Evolutionary conservation across 2,797 vertebrate species (phyloP).

Genomic region (Amblyopsis hoosieri): DNA sequence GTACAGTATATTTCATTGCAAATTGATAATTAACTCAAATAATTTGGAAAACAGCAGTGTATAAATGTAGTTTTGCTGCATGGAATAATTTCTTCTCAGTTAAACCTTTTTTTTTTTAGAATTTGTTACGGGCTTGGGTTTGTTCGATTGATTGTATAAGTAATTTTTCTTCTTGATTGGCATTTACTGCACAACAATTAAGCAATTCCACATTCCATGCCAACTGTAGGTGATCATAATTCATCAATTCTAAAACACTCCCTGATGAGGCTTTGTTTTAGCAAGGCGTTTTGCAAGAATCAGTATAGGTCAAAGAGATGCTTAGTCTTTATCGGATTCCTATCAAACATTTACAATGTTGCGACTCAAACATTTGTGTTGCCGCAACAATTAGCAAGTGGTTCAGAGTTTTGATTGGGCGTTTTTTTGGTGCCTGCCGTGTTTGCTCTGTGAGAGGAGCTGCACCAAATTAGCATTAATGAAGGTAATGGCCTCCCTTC

Average conservation of each 20-base stretch:
- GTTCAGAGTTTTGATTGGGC: conserved; percentile 71
- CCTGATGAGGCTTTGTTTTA: background rate
- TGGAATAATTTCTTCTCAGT: background rate
- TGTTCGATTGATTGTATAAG: conserved; percentile 19
- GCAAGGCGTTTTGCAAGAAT: background rate
- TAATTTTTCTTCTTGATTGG: conserved; percentile 11
- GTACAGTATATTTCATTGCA: conserved; percentile 9
- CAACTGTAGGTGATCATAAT: conserved; percentile 21
- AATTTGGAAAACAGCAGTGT: conserved; percentile 16
- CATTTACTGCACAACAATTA: conserved; percentile 8
- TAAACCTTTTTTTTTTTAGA: background rate
- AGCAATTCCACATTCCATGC: conserved; percentile 8
- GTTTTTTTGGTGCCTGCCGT: conserved; percentile 52
- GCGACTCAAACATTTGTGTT: conserved; percentile 48
- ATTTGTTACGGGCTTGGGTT: background rate
- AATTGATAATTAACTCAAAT: conserved; percentile 18
- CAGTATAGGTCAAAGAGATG: conserved; percentile 27
- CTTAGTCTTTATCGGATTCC: conserved; percentile 34
- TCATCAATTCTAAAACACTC: background rate
- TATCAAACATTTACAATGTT: conserved; percentile 39
- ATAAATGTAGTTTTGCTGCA: background rate
- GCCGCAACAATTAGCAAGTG: conserved; percentile 67
- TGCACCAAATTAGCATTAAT: conserved; percentile 72
- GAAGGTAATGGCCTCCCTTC: conserved; percentile 73
- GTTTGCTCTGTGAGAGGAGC: conserved; percentile 63